Evolutionary conservation across 2,113 vertebrate genomes (phyloP).

Genomic region (Notarius quadriscutis): DNA sequence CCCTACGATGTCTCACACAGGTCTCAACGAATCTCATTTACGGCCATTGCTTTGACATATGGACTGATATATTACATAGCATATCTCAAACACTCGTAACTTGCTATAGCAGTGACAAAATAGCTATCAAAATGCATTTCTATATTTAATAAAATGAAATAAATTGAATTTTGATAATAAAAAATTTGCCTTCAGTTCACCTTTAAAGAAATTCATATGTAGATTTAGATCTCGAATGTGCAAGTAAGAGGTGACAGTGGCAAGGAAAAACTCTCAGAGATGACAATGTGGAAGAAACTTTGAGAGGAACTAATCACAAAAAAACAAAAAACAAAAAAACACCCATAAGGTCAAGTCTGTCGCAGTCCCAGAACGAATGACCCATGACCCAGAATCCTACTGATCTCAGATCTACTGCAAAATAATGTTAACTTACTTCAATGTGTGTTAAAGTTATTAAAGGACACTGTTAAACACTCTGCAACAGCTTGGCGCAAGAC

Average conservation of each 20-base stretch:
- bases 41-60: too few species aligned
- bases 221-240: not conserved
- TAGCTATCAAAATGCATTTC: too few species aligned
- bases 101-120: too few species aligned
- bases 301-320: not conserved
- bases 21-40: too few species aligned
- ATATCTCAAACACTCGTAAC: too few species aligned
- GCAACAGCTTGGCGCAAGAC: not conserved
- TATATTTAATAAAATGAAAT: too few species aligned
- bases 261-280: not conserved
- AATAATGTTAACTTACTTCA: not conserved
- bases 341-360: not conserved
- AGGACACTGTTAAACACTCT: not conserved
- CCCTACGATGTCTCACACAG: too few species aligned
- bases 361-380: not conserved
- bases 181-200: too few species aligned
- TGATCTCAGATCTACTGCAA: not conserved
- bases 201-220: not conserved
- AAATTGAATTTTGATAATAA: too few species aligned
- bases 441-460: not conserved
- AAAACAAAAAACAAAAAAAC: not conserved
- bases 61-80: too few species aligned
- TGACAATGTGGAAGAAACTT: not conserved
- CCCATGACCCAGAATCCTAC: not conserved
- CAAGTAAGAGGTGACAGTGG: not conserved